Base-by-base conservation (phyloP, 2,888 invertebrate genomes). In the Apodemia mormo region DNA sequence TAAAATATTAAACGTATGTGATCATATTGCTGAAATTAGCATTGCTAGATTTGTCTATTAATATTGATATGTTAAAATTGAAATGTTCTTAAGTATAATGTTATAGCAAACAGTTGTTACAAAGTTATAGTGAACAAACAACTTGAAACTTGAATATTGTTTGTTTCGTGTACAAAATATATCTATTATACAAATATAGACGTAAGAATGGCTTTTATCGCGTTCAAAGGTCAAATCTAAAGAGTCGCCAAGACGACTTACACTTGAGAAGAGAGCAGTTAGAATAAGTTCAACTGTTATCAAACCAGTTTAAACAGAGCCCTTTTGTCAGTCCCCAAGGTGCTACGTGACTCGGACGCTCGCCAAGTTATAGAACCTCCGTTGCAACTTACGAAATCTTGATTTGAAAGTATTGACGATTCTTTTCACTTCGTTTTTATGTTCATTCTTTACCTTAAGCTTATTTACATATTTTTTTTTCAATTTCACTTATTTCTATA, bases 311-410 rank as follows among this genome's bases (percentile, higher is more conserved):
- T 52, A 52, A n/a, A n/a, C n/a, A n/a, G 52, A 52, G n/a, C 52
- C 52, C 52, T 52, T n/a, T 40, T 40, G 7, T 40, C 52, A 52
- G 52, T 10, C 52, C 81, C 81, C 7, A 40, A 40, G 40, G 40
- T 40, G 40, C 80, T 84, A 87, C 88, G 89, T 88, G 89, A 82
- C 84, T 88, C 86, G 89, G 88, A 87, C 82, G 77, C 76, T 76
- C 76, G 87, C 88, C 88, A 89, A 86, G 82, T 84, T 77, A 68
- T n/a, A 52, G 52, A n/a, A n/a, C n/a, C 52, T n/a, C 52, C 40
- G 40, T 8, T 40, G 40, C 40, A 40, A 40, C 40, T 40, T 40
- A 40, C 40, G 8, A 40, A 40, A 40, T 40, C 40, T 40, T 40
- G 40, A 40, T 40, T 40, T 40, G 40, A 40, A 40, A 40, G 40